Evolutionary conservation across 1,140 invertebrate genomes (phyloP).

Genomic region (Zophobas morio): DNA sequence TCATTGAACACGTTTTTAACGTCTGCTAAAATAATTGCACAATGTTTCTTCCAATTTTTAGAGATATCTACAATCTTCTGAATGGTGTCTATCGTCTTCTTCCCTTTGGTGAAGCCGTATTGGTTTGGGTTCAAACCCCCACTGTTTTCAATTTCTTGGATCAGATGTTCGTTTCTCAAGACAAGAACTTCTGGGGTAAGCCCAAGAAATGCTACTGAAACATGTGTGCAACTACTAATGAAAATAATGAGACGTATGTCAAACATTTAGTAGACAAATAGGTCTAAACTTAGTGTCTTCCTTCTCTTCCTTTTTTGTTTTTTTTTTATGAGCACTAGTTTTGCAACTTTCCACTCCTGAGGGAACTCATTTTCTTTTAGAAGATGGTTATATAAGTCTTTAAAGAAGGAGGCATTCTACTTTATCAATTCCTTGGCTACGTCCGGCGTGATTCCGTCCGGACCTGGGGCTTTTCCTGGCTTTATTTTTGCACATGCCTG

Average conservation of each 20-base stretch:
- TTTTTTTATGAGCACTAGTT: constrained; percentile 16
- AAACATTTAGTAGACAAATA: constrained; percentile 23
- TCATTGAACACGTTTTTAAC: too few species aligned
- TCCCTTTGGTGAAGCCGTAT: constrained; percentile 41
- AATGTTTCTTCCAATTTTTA: too few species aligned
- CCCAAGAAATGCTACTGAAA: too few species aligned
- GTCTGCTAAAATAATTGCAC: too few species aligned
- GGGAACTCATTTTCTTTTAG: background rate
- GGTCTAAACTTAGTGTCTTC: constrained; percentile 20
- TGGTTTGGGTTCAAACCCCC: background rate
- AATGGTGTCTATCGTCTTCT: constrained; percentile 34
- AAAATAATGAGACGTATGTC: background rate
- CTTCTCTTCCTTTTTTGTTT: background rate
- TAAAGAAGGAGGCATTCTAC: background rate
- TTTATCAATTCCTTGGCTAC: background rate
- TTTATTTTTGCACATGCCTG: background rate
- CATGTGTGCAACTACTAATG: too few species aligned
- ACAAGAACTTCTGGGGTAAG: too few species aligned
- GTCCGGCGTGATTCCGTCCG: constrained; percentile 5
- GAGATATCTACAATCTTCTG: too few species aligned
- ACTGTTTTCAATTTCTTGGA: background rate
- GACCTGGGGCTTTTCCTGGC: background rate
- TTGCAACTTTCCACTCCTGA: constrained; percentile 1
- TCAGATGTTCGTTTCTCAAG: constrained; percentile 5
- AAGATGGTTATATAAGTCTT: background rate